Evolutionary conservation across 2,113 vertebrate species (phyloP), one percentile per base, ranked within the genome.

Genomic region (Vimba vimba): DNA sequence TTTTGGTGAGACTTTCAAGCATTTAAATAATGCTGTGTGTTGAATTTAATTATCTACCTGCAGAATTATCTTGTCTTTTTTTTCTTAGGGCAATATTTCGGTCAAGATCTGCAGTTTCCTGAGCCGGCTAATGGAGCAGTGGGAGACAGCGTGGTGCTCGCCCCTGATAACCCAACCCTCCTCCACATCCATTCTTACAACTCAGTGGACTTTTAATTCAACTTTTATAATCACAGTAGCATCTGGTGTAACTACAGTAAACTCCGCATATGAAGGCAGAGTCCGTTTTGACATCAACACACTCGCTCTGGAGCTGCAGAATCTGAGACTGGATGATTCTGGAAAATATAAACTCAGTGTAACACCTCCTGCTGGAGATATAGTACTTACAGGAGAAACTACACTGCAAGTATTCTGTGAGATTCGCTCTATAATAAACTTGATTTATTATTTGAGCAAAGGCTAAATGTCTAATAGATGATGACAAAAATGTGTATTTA

Each of bases 261-360:
- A 1, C 15, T 13, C 3, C 23, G 11, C 2, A 43, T 87, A 83
- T 23, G 2, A 1, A 7, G 55, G 1, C 36, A 78, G 80, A 83
- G 47, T 11, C 12, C 30, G 19, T 4, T 2, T 91, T 4, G 60
- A 88, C 74, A 9, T 0, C 0, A 81, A 4, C 74, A 90, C 84
- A 83, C 89, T 69, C 52, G 91, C 91, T 88, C 87, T 93, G 86
- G 85, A 89, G 87, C 91, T 93, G 88, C 79, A 74, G 25, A 79
- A 73, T 36, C 84, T 93, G 83, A 0, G 47, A 82, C 19, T 66
- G 2, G 13, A 0, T 60, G 92, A 94, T 68, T 81, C 2, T 68
- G 92, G 91, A 88, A 0, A 2, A 1, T 93, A 92, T 81, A 0
- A 0, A 0, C 27, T 91, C n/a, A 4, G 0, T 0, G 21, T 89